Conservation (phyloP, 2,888 invertebrate species). For the Phaedon cochleariae region DNA sequence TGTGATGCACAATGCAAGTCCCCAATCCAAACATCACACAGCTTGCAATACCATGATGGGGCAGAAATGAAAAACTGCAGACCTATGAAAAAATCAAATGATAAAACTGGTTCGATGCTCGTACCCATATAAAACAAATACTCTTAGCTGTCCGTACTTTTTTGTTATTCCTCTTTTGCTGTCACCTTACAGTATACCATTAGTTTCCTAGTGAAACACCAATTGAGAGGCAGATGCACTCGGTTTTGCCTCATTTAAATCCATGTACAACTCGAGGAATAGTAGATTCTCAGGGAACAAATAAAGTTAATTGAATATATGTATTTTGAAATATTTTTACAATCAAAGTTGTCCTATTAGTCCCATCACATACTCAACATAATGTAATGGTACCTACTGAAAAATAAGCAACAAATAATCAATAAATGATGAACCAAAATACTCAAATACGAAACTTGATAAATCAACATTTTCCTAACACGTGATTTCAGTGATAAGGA, state of each 20-base stretch:
- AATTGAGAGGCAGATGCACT: background rate
- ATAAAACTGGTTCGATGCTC: background rate
- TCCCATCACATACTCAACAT: too few species aligned
- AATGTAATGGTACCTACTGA: too few species aligned
- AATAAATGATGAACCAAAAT: too few species aligned
- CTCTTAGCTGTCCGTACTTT: slow-evolving; percentile 19
- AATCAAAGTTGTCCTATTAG: too few species aligned
- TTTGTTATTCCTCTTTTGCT: background rate
- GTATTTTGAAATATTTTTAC: too few species aligned
- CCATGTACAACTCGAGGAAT: slow-evolving; percentile 69
- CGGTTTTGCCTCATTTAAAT: background rate
- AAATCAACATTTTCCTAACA: too few species aligned
- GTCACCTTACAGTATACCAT: background rate
- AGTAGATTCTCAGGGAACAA: slow-evolving; percentile 60
- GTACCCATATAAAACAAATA: slow-evolving; percentile 1
- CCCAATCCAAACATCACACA: slow-evolving; percentile 88
- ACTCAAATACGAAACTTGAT: too few species aligned
- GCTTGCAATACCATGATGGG: slow-evolving; percentile 89
- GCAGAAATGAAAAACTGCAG: slow-evolving; percentile 88
- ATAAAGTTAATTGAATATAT: too few species aligned
- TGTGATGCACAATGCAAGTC: slow-evolving; percentile 88
- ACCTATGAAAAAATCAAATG: slow-evolving; percentile 64
- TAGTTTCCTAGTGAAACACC: background rate
- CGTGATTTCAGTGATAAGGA: too few species aligned
- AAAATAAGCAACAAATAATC: too few species aligned